Evolutionary conservation across 2,888 invertebrate genomes (phyloP).

Genomic region (Volucella bombylans): DNA sequence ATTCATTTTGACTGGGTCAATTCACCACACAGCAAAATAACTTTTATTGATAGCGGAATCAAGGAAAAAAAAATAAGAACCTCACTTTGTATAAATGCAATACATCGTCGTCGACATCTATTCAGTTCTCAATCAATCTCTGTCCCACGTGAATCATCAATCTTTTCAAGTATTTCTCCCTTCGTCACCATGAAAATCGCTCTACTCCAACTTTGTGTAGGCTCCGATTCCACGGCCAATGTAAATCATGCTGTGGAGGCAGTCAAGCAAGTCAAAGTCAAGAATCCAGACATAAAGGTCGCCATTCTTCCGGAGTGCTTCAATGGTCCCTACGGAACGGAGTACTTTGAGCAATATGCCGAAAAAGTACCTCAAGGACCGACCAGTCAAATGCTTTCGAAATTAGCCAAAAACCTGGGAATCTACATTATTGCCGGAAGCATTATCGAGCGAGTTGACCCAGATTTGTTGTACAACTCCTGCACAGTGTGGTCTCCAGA

Average conservation of each 20-base stretch:
- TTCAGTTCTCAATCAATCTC: too few species aligned
- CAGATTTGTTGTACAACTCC: conserved; percentile 90
- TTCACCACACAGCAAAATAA: too few species aligned
- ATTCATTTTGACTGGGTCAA: too few species aligned
- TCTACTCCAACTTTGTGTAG: conserved; percentile 78
- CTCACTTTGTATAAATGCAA: too few species aligned
- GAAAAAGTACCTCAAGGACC: conserved; percentile 93
- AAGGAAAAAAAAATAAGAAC: too few species aligned
- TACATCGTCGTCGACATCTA: too few species aligned
- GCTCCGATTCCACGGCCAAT: conserved; percentile 76
- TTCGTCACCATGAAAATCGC: conserved; percentile 77
- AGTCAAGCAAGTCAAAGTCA: conserved; percentile 76
- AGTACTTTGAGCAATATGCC: conserved; percentile 91
- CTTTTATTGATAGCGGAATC: too few species aligned
- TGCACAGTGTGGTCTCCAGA: conserved; percentile 92
- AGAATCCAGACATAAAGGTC: conserved; percentile 82
- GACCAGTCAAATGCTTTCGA: conserved; percentile 87
- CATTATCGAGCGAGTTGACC: conserved; percentile 89
- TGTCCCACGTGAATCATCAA: not conserved
- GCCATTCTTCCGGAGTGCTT: conserved; percentile 93
- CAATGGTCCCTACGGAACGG: conserved; percentile 95
- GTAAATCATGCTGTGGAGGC: conserved; percentile 77
- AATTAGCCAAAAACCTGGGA: conserved; percentile 88
- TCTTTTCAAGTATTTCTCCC: not conserved
- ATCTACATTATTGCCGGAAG: conserved; percentile 95